Base-by-base conservation (phyloP, 2,888 invertebrate species). In the Elysia crispata region DNA sequence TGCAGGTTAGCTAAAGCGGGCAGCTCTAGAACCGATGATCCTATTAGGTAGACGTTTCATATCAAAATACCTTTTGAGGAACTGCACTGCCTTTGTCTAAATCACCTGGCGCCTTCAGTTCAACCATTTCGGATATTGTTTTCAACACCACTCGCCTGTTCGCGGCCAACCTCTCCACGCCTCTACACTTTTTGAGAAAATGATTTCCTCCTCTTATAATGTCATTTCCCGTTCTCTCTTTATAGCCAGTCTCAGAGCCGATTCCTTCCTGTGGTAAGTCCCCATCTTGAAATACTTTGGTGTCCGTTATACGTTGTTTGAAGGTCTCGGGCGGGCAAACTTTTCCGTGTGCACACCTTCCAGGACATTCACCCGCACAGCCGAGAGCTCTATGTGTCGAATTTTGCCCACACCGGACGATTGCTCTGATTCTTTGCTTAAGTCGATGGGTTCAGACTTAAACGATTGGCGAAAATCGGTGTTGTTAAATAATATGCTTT, bases 301-400 rank as follows among this genome's bases (percentile, higher is more conserved):
- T n/a, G 73, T 1, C 50, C 11, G 49, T 54, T 20, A 11, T 25
- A 25, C 11, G 15, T 20, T 20, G n/a, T 18, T n/a, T 25, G 73
- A 54, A n/a, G 75, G 31, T 15, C 25, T 49, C 28, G 31, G n/a
- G 1, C 20, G 23, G 54, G 77, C 49, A 30, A 60, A 60, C 57
- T 28, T 60, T 5, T 54, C 74, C 1, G 62, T 72, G 6, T 70
- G 62, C 50, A 54, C 72, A 8, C 41, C 77, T 57, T 81, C 81
- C 23, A 69, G 67, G 20, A 81, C 30, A 67, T 73, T 74, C 11
- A 81, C 77, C 28, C 76, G 73, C 33, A 81, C 81, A 15, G 81
- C 77, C 41, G 81, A 30, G 25, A 81, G 77, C 28, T 81, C 67
- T 67, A 81, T 50, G 25, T 77, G 66, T 25, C 74, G 73, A 66